Evolutionary conservation across 2,113 vertebrate genomes (phyloP), one percentile per base, ranked within the genome.

Genomic region (Trichechus manatus): DNA sequence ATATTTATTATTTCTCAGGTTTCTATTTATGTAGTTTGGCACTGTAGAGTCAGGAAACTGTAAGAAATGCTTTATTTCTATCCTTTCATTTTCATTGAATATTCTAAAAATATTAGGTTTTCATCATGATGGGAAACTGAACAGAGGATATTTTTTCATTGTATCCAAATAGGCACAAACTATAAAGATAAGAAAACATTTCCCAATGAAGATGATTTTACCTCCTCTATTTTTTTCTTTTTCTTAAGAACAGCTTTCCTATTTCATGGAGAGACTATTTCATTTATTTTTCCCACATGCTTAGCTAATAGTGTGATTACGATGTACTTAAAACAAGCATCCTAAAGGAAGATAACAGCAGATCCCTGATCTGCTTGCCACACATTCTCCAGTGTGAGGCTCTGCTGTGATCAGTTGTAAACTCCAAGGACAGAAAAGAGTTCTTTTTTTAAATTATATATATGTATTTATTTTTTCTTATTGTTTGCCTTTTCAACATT

Each of bases 1-100:
- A n/a, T 15, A 39, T n/a, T 42, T 53, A 4, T 72, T 9, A 39
- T 77, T 89, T 97, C 22, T 88, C 86, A 98, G 97, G 80, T 50
- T 97, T 94, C 66, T 98, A 75, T 97, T 98, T 82, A 91, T 94
- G 50, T 47, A 96, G 83, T 89, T 95, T 98, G 70, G 19, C 94
- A 56, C 97, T 98, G 50, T 87, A 97, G 68, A 63, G 86, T 93
- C 96, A 94, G 89, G 87, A 91, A 97, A 98, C 95, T 97, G 95
- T 98, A 97, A 97, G 83, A n/a, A 53, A 88, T 80, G 75, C 4
- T 63, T 75, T 0, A 0, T 63, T 6, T 68, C 64, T 44, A 29
- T 75, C 42, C 44, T 81, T 90, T 42, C 31, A 61, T 80, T 80
- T 93, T 72, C 44, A 39, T 64, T 82, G 42, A 72, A 50, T 23